These are phyloP conservation scores for Mactromeris polynyma DNA, from an alignment of 2,888 invertebrate species.

Conservation along the genomic window DNA sequence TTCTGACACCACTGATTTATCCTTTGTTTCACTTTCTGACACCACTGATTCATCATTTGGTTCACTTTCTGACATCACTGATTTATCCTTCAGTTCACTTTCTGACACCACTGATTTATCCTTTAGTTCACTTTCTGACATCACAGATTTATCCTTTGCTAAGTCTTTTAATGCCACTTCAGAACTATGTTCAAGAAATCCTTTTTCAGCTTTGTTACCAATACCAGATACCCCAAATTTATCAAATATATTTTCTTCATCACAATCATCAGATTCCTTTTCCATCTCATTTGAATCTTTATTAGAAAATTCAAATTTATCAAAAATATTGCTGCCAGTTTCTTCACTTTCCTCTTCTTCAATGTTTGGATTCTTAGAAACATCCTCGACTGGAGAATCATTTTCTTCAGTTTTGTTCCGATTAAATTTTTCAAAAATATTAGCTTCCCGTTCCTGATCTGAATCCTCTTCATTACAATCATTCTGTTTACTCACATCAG, in stretches of 20 bases:
- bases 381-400: neutral
- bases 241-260: constrained; percentile 26
- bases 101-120: neutral
- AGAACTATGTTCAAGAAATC: neutral
- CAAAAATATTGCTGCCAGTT: constrained; percentile 25
- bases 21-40: too few species aligned
- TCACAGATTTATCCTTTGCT: neutral
- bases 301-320: constrained; percentile 4
- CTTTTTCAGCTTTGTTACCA: neutral
- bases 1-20: too few species aligned
- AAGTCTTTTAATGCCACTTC: neutral
- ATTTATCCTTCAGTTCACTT: too few species aligned
- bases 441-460: neutral
- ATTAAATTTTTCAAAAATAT: constrained; percentile 25
- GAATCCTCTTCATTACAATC: neutral
- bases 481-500: neutral
- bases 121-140: neutral
- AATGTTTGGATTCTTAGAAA: neutral
- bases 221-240: constrained; percentile 19
- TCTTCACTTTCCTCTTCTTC: neutral
- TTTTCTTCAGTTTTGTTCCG: neutral
- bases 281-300: neutral
- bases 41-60: too few species aligned
- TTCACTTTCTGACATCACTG: too few species aligned
- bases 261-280: constrained; percentile 22